phyloP scores from a whole-genome alignment of 2,888 invertebrate species.

The Chymomyza amoena region DNA sequence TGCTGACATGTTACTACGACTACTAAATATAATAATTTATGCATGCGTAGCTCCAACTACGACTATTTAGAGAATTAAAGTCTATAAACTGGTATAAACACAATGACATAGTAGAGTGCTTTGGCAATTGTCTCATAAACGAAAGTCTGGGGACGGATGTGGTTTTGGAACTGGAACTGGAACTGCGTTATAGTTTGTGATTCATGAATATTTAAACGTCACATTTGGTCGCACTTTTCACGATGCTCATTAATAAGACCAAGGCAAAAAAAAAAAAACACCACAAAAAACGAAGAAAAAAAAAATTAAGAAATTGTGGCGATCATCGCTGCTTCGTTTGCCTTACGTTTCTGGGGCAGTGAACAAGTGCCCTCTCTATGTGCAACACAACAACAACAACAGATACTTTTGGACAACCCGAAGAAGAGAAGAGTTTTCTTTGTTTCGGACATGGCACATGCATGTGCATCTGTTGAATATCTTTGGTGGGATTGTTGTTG shows the following conservation, averaged over 20 bases:
- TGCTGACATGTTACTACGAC: not conserved
- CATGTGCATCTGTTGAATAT: slow-evolving; percentile 61
- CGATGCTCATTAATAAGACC: slow-evolving; percentile 75
- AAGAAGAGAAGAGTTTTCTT: slow-evolving; percentile 63
- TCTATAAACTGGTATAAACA: not conserved
- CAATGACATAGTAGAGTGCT: slow-evolving; percentile 20
- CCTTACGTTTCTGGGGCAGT: slow-evolving; percentile 57
- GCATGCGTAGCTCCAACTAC: not conserved
- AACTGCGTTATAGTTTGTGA: slow-evolving; percentile 69
- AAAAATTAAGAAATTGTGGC: slow-evolving; percentile 61
- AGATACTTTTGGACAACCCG: slow-evolving; percentile 64
- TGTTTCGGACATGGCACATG: slow-evolving; percentile 66
- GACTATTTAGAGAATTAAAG: not conserved
- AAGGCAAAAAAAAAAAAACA: slow-evolving; percentile 31
- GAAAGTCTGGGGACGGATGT: slow-evolving; percentile 60
- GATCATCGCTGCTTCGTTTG: slow-evolving; percentile 57
- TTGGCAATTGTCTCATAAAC: slow-evolving; percentile 42
- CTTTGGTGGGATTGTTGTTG: slow-evolving; percentile 28
- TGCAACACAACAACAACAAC: slow-evolving; percentile 22
- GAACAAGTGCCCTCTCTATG: slow-evolving; percentile 74
- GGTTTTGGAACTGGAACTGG: slow-evolving; percentile 39
- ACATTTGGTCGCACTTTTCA: slow-evolving; percentile 77
- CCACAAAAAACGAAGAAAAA: slow-evolving; percentile 13
- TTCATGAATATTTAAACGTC: slow-evolving; percentile 78
- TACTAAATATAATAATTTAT: not conserved